Evolutionary conservation across 2,797 vertebrate genomes (phyloP).

Genomic region (Hybognathus amarus): DNA sequence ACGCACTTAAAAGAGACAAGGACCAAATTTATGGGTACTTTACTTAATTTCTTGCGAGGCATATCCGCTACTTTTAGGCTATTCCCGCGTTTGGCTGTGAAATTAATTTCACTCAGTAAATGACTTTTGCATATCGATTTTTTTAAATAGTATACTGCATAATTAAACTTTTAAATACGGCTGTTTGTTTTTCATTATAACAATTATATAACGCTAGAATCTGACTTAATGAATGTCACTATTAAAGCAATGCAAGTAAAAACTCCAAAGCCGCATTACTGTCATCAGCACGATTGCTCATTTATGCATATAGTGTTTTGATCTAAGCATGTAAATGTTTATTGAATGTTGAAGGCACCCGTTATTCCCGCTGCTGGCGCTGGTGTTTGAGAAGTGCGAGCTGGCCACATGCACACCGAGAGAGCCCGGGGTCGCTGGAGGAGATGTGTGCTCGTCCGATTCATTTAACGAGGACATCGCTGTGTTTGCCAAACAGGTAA

Average conservation of each 20-base stretch:
- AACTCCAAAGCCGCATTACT: neutral
- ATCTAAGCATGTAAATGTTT: constrained; percentile 2
- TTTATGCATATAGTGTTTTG: neutral
- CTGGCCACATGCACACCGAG: constrained; percentile 94
- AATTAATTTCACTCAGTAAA: neutral
- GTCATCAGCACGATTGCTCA: neutral
- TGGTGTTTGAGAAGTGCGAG: constrained; percentile 98
- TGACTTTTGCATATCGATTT: neutral
- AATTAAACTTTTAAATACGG: neutral
- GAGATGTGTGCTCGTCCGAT: constrained; percentile 94
- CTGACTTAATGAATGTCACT: neutral
- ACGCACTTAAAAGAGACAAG: constrained; percentile 93
- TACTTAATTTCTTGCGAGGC: neutral
- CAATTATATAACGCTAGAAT: neutral
- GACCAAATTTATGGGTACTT: constrained; percentile 94
- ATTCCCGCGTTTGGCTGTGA: neutral
- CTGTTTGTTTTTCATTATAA: neutral
- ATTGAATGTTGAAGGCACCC: constrained; percentile 83
- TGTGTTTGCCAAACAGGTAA: constrained; percentile 94
- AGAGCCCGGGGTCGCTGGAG: constrained; percentile 90
- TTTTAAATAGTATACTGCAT: neutral
- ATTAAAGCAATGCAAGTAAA: neutral
- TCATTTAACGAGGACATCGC: constrained; percentile 97
- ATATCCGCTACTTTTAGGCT: neutral
- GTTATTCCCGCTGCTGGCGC: constrained; percentile 91